Percentiles rank a stretch among this genome's conserved stretches.
These are phyloP conservation scores for Etheostoma cragini DNA, from an alignment of 2,113 vertebrate genomes.

Conservation along the genomic window DNA sequence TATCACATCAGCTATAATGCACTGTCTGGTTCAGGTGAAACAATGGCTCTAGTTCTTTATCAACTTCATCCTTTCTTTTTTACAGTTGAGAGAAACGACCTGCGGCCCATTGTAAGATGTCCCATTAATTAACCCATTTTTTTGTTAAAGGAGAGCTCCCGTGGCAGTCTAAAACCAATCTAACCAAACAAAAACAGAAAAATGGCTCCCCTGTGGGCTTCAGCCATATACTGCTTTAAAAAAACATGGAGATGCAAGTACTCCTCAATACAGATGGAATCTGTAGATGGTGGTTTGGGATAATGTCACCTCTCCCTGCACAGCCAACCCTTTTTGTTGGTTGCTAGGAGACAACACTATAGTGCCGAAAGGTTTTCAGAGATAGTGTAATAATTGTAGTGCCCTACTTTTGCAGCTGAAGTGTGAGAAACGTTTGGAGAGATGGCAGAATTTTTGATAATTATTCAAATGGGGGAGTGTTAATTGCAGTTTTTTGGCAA, in stretches of 20 bases:
- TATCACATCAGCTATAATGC: neutral
- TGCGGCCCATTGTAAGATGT: constrained; percentile 13
- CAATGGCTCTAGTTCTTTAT: neutral
- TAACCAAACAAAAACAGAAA: constrained; percentile 1
- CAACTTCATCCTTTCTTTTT: neutral
- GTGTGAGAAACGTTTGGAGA: constrained; percentile 40
- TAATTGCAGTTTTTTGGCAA: neutral
- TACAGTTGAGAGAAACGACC: neutral
- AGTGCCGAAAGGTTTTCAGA: constrained; percentile 77
- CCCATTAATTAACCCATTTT: constrained; percentile 15
- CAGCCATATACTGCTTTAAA: neutral
- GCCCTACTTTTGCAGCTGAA: constrained; percentile 54
- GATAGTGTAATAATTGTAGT: constrained; percentile 61
- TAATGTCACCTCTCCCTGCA: constrained; percentile 68
- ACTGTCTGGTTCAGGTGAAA: neutral
- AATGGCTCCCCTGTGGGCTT: neutral
- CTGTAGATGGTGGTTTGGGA: constrained; percentile 62
- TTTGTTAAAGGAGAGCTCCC: neutral
- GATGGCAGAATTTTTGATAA: neutral
- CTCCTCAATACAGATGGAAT: constrained; percentile 46
- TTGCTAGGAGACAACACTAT: constrained; percentile 82
- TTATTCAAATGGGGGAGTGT: neutral
- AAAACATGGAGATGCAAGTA: constrained; percentile 12
- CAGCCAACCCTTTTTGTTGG: constrained; percentile 69
- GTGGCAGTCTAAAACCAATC: neutral